Percentiles rank a stretch among this genome's conserved stretches.
These are phyloP conservation scores for Boulengeromyrus knoepffleri DNA, from an alignment of 2,113 vertebrate species.

Conservation along the genomic window DNA sequence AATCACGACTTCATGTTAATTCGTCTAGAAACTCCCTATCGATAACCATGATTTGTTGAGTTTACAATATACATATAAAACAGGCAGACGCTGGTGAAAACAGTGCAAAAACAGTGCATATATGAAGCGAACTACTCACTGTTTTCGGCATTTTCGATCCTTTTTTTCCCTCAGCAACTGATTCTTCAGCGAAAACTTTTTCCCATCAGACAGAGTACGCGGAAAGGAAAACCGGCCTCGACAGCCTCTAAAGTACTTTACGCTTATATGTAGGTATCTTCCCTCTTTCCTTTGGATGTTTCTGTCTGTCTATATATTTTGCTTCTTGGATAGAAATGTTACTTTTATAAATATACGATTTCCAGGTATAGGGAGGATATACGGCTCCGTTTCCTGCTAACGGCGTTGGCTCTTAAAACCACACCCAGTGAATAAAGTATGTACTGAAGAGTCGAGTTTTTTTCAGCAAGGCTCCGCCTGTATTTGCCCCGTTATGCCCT, in stretches of 20 bases:
- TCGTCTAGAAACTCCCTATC: not conserved
- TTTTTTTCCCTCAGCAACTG: constrained; percentile 21
- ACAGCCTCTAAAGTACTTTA: constrained; percentile 7
- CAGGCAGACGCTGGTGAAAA: not conserved
- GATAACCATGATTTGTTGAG: not conserved
- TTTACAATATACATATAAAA: not conserved
- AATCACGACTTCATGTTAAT: not conserved
- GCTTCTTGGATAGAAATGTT: not conserved
- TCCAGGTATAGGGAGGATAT: constrained; percentile 36
- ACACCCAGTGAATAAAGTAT: constrained; percentile 67
- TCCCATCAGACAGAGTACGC: constrained; percentile 60
- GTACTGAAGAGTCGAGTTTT: constrained; percentile 25
- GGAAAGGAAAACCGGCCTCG: constrained; percentile 29
- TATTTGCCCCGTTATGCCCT: constrained; percentile 27
- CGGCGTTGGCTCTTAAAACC: constrained; percentile 68
- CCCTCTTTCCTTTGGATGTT: not conserved
- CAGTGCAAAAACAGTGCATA: not conserved
- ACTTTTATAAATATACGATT: constrained; percentile 28
- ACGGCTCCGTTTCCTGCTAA: constrained; percentile 64
- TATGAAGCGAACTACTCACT: constrained; percentile 37
- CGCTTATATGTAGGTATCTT: not conserved
- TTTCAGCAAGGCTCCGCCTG: constrained; percentile 50
- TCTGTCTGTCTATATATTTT: constrained; percentile 34
- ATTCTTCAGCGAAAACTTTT: constrained; percentile 52
- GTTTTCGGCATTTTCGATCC: constrained; percentile 62